Evolutionary conservation across 2,888 invertebrate genomes (phyloP).

Genomic region (Zygothrica quintamaculata): DNA sequence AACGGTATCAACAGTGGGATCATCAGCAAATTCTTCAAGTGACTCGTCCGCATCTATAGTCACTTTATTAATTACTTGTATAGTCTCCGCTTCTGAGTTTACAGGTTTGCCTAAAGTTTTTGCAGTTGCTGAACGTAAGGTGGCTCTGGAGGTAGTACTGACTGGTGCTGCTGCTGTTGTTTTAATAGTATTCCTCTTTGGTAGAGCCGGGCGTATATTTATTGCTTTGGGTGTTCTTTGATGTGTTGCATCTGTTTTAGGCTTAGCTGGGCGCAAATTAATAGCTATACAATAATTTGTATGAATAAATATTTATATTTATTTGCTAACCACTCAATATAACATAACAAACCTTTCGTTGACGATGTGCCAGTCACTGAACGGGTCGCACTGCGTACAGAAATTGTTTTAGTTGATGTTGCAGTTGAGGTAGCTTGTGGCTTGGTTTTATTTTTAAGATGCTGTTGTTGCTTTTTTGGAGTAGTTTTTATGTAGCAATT

Average conservation of each 20-base stretch:
- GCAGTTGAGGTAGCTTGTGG: conserved; percentile 7
- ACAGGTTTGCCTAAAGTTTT: conserved; percentile 1
- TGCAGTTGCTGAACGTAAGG: conserved; percentile 31
- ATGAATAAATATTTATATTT: not conserved
- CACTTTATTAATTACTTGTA: not conserved
- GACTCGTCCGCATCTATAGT: conserved; percentile 14
- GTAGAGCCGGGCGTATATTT: conserved; percentile 45
- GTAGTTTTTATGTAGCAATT: conserved; percentile 92
- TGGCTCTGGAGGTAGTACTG: conserved; percentile 13
- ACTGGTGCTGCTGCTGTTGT: not conserved
- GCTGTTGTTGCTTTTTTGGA: conserved; percentile 84
- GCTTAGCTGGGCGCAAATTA: conserved; percentile 61
- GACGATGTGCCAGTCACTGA: conserved; percentile 20
- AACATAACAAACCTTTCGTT: conserved; percentile 36
- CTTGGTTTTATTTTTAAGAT: conserved; percentile 49
- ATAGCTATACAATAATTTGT: conserved; percentile 38
- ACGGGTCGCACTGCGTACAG: conserved; percentile 32
- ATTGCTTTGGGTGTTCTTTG: conserved; percentile 83
- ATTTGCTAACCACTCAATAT: no score
- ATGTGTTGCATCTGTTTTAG: conserved; percentile 5
- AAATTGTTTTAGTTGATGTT: conserved; percentile 4
- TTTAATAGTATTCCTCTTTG: conserved; percentile 37
- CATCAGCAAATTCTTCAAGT: conserved; percentile 60
- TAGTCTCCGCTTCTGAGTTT: conserved; percentile 8
- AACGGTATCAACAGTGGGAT: conserved; percentile 26